Evolutionary conservation across 2,113 vertebrate genomes (phyloP).

Genomic region (Trichechus manatus): DNA sequence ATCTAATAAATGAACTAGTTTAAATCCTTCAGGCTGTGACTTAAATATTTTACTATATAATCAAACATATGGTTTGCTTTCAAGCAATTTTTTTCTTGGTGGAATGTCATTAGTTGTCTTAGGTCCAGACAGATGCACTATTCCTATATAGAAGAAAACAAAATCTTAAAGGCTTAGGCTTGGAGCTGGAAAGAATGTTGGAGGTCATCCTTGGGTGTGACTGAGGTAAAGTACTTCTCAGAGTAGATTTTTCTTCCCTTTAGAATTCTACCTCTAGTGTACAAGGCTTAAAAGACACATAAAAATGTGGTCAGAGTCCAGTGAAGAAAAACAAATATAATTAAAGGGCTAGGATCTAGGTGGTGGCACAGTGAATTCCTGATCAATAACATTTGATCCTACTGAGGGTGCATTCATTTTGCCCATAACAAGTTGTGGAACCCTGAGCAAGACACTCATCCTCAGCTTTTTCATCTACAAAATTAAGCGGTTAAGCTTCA

Average conservation of each 20-base stretch:
- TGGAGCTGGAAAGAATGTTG: not conserved
- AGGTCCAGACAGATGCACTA: not conserved
- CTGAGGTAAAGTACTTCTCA: not conserved
- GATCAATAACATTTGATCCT: not conserved
- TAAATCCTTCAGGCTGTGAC: not conserved
- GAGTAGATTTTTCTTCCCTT: not conserved
- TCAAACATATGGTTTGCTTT: not conserved
- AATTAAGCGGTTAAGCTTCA: not conserved
- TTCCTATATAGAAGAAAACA: not conserved
- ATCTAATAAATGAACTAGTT: not conserved
- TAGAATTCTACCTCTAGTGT: not conserved
- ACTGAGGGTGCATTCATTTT: not conserved
- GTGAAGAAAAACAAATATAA: not conserved
- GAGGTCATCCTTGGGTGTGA: not conserved
- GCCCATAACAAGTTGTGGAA: not conserved
- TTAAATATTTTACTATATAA: conserved; percentile 45
- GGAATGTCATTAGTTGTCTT: no score
- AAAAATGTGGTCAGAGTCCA: not conserved
- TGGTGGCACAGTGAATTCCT: not conserved
- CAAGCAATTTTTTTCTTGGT: no score
- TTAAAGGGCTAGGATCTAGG: not conserved
- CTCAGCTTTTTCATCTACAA: not conserved
- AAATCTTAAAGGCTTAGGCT: not conserved
- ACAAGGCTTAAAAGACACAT: not conserved
- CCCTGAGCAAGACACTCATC: not conserved